Evolutionary conservation across 1,140 invertebrate genomes (phyloP).

Genomic region (Leptestheria dahalacensis): DNA sequence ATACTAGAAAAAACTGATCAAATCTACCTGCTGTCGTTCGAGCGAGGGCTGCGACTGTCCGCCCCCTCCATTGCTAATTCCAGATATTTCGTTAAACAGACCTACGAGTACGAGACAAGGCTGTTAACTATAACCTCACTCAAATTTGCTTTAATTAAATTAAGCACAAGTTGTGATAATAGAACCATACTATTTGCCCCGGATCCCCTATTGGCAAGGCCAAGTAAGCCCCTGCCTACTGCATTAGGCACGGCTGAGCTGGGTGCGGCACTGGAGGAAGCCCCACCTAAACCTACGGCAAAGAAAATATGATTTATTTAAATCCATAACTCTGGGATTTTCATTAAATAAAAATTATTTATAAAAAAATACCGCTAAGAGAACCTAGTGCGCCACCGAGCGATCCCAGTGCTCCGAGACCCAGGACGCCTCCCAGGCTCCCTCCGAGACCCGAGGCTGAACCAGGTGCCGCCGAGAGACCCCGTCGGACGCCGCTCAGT

Average conservation of each 20-base stretch:
- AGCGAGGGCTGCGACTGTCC: slow-evolving; percentile 5
- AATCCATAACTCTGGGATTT: not conserved
- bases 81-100: slow-evolving; percentile 3
- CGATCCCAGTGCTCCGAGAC: slow-evolving; percentile 3
- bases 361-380: not conserved
- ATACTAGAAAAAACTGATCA: not conserved
- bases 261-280: slow-evolving; percentile 20
- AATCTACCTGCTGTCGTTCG: slow-evolving; percentile 4
- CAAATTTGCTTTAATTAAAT: no score
- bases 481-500: slow-evolving; percentile 70
- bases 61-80: slow-evolving; percentile 2
- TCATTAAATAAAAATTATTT: not conserved
- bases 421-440: slow-evolving; percentile 6
- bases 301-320: not conserved
- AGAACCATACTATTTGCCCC: not conserved
- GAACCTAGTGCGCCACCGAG: slow-evolving; percentile 4
- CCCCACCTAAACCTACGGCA: slow-evolving; percentile 19
- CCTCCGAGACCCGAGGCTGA: slow-evolving; percentile 7
- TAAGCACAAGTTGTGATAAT: not conserved
- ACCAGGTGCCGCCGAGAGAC: slow-evolving; percentile 20
- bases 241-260: slow-evolving; percentile 22
- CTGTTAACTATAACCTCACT: not conserved
- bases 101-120: not conserved
- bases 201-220: slow-evolving; percentile 41
- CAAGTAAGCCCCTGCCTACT: slow-evolving; percentile 41